Evolutionary conservation across 2,888 invertebrate genomes (phyloP).

Genomic region (Allolobophora icterica): DNA sequence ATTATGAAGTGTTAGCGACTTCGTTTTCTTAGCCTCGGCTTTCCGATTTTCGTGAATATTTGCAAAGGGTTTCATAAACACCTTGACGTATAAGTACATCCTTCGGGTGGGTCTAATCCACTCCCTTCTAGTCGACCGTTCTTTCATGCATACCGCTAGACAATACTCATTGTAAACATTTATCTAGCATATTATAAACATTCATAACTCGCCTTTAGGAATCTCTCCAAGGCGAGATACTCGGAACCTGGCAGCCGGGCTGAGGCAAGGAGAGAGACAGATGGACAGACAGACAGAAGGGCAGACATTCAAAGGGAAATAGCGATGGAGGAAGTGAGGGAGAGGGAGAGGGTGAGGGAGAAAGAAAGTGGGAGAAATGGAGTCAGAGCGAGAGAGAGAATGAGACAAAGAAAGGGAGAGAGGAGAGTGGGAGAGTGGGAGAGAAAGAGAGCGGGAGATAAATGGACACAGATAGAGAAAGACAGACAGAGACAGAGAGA

Average conservation of each 20-base stretch:
- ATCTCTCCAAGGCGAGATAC: not conserved
- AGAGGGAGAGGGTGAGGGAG: not conserved
- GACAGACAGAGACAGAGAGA: not conserved
- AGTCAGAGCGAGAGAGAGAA: not conserved
- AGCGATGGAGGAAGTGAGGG: not conserved
- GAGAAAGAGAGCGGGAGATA: not conserved
- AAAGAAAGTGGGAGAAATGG: not conserved
- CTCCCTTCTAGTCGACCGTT: not conserved
- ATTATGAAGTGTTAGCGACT: too few species aligned
- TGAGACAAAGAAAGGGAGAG: too few species aligned
- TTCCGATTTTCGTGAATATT: too few species aligned
- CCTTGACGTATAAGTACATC: too few species aligned
- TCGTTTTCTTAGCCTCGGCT: too few species aligned
- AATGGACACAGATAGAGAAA: not conserved
- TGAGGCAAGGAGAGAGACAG: not conserved
- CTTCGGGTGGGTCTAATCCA: too few species aligned
- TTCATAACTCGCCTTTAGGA: not conserved
- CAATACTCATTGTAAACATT: not conserved
- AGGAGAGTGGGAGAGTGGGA: too few species aligned
- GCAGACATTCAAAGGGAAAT: not conserved
- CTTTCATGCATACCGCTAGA: not conserved
- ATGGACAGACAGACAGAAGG: not conserved
- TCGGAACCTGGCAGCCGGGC: not conserved
- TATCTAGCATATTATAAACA: not conserved
- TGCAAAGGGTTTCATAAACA: too few species aligned